phyloP scores from a whole-genome alignment of 2,888 invertebrate genomes.

The Calameuta idolon region DNA sequence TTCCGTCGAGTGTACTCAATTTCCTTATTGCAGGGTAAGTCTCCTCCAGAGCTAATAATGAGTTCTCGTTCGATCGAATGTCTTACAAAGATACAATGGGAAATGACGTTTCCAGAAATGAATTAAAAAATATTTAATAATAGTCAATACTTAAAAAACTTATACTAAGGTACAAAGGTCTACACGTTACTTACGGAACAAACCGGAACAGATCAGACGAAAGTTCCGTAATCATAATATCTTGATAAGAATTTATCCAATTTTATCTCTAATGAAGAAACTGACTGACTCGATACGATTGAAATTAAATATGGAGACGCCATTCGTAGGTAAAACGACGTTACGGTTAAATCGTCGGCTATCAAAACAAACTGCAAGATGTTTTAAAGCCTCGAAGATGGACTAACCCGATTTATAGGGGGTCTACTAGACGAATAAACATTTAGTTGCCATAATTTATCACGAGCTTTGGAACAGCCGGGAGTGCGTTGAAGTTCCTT shows the following conservation, averaged over 20 bases:
- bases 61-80: background rate
- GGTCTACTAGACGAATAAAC: background rate
- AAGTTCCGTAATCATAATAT: background rate
- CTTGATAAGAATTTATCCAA: background rate
- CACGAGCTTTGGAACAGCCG: background rate
- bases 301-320: background rate
- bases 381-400: slow-evolving; percentile 5
- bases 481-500: background rate
- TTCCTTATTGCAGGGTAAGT: background rate
- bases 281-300: background rate
- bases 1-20: background rate
- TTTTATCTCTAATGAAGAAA: background rate
- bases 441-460: slow-evolving; percentile 5
- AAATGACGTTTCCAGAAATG: background rate
- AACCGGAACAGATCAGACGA: background rate
- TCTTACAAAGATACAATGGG: background rate
- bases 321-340: background rate
- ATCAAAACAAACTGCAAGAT: slow-evolving; percentile 5
- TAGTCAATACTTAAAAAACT: background rate
- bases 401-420: slow-evolving; percentile 5
- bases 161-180: background rate
- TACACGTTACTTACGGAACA: background rate
- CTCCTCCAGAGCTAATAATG: background rate
- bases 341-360: background rate
- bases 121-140: background rate